These are phyloP conservation scores for Actinia tenebrosa DNA, from an alignment of 64 coral and sea anemone genomes.

Conservation along the genomic window DNA sequence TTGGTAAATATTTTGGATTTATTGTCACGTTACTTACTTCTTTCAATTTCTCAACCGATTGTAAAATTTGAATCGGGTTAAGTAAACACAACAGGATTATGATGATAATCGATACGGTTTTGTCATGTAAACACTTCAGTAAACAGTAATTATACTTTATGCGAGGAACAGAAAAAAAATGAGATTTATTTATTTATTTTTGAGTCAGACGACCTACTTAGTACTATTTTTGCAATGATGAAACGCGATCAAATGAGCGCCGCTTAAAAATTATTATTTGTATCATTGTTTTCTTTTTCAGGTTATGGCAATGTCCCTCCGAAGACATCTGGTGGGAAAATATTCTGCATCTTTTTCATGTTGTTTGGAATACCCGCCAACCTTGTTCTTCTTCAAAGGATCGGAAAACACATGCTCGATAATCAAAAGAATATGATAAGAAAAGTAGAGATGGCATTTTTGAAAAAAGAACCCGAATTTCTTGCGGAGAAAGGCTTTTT, in stretches of 20 bases:
- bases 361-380: conserved; percentile 30
- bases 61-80: too few relatives aligned
- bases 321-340: conserved; percentile 13
- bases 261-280: background rate
- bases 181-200: too few relatives aligned
- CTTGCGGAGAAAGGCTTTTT: conserved; percentile 34
- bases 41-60: background rate
- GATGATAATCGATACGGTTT: too few relatives aligned
- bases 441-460: background rate
- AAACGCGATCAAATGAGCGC: too few relatives aligned
- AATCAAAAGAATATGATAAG: conserved; percentile 17
- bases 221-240: too few relatives aligned
- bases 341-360: conserved; percentile 24
- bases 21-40: background rate
- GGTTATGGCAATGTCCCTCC: conserved; percentile 50
- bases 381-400: conserved; percentile 19
- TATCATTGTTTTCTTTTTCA: background rate
- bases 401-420: conserved; percentile 36
- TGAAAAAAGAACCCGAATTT: background rate
- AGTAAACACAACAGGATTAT: too few relatives aligned
- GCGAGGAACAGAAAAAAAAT: too few relatives aligned
- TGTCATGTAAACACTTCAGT: too few relatives aligned
- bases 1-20: conserved; percentile 9
- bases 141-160: background rate
- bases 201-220: too few relatives aligned